Percentiles rank a stretch among this genome's conserved stretches.
These are phyloP conservation scores for Palythoa heliodiscus DNA, from an alignment of 92 coral and sea anemone genomes.

Conservation along the genomic window DNA sequence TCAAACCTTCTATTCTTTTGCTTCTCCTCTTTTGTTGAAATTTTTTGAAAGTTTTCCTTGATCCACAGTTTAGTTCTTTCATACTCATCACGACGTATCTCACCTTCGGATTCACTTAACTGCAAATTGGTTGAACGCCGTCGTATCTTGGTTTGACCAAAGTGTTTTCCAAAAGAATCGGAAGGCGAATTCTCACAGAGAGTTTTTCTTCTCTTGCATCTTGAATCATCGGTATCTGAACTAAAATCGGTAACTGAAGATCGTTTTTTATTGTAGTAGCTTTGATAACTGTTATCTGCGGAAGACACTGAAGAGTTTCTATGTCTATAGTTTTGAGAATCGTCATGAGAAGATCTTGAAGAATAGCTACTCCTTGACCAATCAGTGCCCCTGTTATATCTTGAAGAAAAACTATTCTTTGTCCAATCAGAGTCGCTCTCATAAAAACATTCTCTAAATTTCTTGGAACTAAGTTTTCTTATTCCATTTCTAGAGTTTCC, in stretches of 20 bases:
- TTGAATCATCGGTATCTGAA: background rate
- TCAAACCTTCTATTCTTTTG: background rate
- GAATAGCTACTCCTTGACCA: background rate
- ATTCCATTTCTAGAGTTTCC: background rate
- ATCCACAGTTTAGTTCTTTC: slow-evolving; percentile 40
- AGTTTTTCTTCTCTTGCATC: background rate
- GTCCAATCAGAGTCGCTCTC: background rate
- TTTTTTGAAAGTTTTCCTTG: slow-evolving; percentile 16
- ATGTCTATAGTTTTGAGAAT: background rate
- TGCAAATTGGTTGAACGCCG: background rate
- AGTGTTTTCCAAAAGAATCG: background rate
- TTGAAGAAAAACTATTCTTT: background rate
- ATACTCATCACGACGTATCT: slow-evolving; percentile 10
- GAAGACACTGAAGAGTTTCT: background rate
- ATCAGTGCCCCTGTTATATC: background rate
- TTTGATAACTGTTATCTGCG: background rate
- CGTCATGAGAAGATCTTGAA: background rate
- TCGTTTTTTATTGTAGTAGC: background rate
- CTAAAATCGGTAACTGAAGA: background rate
- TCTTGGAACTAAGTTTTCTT: background rate
- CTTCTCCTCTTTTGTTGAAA: background rate
- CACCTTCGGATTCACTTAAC: too few species aligned
- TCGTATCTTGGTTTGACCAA: background rate
- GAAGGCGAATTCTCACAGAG: background rate
- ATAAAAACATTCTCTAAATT: background rate